Base-by-base conservation (phyloP, 2,888 invertebrate species). In the Cyaniris semiargus region DNA sequence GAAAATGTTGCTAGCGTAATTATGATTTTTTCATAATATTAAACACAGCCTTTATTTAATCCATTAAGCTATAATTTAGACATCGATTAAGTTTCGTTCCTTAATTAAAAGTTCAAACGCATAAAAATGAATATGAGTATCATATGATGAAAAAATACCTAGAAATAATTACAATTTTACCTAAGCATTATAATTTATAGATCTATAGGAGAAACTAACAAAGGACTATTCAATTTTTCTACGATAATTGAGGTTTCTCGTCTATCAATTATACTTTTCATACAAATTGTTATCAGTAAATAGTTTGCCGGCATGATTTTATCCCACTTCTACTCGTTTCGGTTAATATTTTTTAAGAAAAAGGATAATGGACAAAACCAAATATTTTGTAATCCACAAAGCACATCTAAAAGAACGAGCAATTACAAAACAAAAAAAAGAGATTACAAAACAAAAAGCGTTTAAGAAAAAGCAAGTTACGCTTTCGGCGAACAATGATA, bases 401-500 rank as follows among this genome's bases (percentile, higher is more conserved):
- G 10, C 15, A 27, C 13, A 15, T 7, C 66, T 15, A 27, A 27
- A 66, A 18, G 15, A 31, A 66, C 7, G 13, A 31, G 31, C 21
- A 66, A 66, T 66, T 66, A 66, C 18, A 18, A 18, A 66, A 66
- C 31, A 31, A 27, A 66, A 66, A 23, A 18, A 15, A 6, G 66
- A 66, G 66, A 66, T 66, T 66, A 66, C 66, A 66, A 66, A 66
- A 66, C 27, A 66, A 66, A 27, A 60, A 66, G 66, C 66, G 4
- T 66, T 66, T 66, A 66, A 66, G 27, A 15, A 27, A 21, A 60
- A 60, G 13, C 23, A 66, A 66, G 27, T 15, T 27, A 60, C 60
- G 60, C 23, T 60, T 31, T 31, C 31, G 27, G 27, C 21, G 15
- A 38, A 71, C 74, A 74, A 74, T 74, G 74, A 74, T 78, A 80